Evolutionary conservation across 2,797 vertebrate genomes (phyloP), one percentile per base, ranked within the genome.

Genomic region (Mergus octosetaceus): DNA sequence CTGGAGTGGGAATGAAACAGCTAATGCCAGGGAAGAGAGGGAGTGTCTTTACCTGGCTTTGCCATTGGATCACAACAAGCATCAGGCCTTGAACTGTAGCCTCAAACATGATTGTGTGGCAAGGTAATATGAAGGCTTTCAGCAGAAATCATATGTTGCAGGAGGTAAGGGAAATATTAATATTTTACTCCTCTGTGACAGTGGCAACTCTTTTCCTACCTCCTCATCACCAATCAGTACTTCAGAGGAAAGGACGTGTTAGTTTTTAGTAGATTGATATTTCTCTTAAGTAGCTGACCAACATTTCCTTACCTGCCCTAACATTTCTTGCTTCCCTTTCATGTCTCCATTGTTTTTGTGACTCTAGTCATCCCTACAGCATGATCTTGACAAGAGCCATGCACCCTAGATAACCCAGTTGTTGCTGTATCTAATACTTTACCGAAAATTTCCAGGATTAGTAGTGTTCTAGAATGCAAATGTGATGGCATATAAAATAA

Each of bases 21-120:
- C 25, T 65, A 2, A 7, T 10, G 4, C 8, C 5, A 27, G 19
- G 34, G 24, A 15, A 71, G 25, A 81, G 16, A 49, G 7, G 14
- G 32, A 53, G 8, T 13, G 16, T 38, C 73, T 77, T 62, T 39
- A 32, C 21, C 36, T 70, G 58, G 12, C 28, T 77, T 78, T 87
- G 18, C 57, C 11, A 11, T 73, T 47, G 68, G 10, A 66, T 8
- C 28, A 12, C 2, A 3, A 19, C 7, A 61, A 62, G 7, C 41
- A 9, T n/a, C 0, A 0, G 28, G 38, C 11, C 43, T 32, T 74
- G 51, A 65, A 53, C 45, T 11, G 20, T 51, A 12, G 28, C 12
- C 36, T 39, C 36, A 39, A 92, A 68, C 14, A 27, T 16, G 10
- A 54, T 25, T 64, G 11, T 24, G 10, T 41, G 28, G 8, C 28